A percentile compares a stretch with the other conserved stretches of the same genome.
These are phyloP conservation scores for Caranx ignobilis DNA, from an alignment of 2,113 vertebrate species.

Conservation along the genomic window DNA sequence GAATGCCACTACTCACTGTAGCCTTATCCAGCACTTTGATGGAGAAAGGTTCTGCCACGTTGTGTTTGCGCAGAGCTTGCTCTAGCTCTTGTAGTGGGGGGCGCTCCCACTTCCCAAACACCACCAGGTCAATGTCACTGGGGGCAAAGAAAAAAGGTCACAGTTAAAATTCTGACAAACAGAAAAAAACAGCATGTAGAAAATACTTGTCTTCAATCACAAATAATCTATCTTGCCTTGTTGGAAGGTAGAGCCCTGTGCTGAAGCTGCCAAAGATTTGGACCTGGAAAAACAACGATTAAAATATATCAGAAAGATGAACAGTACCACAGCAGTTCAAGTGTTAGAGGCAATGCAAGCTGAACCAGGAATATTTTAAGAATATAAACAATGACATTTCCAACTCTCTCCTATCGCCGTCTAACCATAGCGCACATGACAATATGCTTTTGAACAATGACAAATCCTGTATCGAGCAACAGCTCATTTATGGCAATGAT, in stretches of 20 bases:
- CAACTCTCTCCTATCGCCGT: not conserved
- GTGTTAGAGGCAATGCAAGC: not conserved
- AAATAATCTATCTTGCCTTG: constrained; percentile 87
- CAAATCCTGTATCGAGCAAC: not conserved
- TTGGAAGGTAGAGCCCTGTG: constrained; percentile 97
- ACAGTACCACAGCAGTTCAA: not conserved
- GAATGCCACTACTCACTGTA: constrained; percentile 85
- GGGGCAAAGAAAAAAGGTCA: not conserved
- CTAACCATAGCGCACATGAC: not conserved
- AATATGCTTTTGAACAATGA: not conserved
- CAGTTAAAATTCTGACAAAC: not conserved
- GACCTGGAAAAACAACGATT: constrained; percentile 83
- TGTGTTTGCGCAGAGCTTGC: constrained; percentile 94
- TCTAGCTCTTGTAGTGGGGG: constrained; percentile 94
- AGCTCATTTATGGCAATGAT: constrained; percentile 22
- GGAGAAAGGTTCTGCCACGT: constrained; percentile 93
- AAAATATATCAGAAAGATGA: not conserved
- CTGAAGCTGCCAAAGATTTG: constrained; percentile 99
- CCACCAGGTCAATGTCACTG: constrained; percentile 98
- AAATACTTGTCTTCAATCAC: not conserved
- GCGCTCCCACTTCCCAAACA: constrained; percentile 97
- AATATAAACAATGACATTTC: not conserved
- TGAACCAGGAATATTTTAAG: not conserved
- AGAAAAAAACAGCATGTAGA: constrained; percentile 6
- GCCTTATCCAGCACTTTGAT: constrained; percentile 99